Evolutionary conservation across 2,113 vertebrate genomes (phyloP), one percentile per base, ranked within the genome.

Genomic region (Nothobranchius furzeri): DNA sequence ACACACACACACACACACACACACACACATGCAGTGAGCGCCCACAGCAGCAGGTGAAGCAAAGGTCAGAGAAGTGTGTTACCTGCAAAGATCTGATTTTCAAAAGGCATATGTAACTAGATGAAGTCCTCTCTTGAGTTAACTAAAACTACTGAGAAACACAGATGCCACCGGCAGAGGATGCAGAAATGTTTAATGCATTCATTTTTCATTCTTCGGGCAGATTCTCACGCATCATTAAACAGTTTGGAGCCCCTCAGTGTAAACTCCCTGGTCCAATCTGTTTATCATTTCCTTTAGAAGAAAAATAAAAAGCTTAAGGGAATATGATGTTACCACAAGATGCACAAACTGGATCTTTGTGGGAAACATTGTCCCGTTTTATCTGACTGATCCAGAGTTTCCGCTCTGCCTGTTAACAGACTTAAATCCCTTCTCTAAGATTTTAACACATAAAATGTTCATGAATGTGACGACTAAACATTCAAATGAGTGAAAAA

Each of bases 161-260:
- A 45, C 69, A 12, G 7, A 68, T 46, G 73, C 73, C 72, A 68
- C 17, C 7, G 71, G 80, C 75, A 75, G 46, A 68, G 45, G 56
- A 75, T 57, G 55, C 57, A 58, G 50, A 71, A 64, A 68, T 68
- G 40, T 63, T 76, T 60, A 62, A 85, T 64, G 57, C 52, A 78
- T 77, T 70, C 4, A 64, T 78, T 78, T 79, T 79, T 79, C 42
- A 80, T 82, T 81, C 68, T 73, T 70, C 17, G 53, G 69, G 58
- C 59, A 56, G 59, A 14, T 25, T 68, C 24, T 64, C 70, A 62
- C 70, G 76, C 76, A 76, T 87, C 76, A 84, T 84, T 82, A 76
- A 78, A 67, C 59, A 50, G 70, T 68, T 70, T 70, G 56, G 61
- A 75, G 73, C 68, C 77, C 71, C 62, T 83, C 37, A 79, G 79